Base-by-base conservation (phyloP, 2,113 vertebrate genomes). In the Scomber scombrus region DNA sequence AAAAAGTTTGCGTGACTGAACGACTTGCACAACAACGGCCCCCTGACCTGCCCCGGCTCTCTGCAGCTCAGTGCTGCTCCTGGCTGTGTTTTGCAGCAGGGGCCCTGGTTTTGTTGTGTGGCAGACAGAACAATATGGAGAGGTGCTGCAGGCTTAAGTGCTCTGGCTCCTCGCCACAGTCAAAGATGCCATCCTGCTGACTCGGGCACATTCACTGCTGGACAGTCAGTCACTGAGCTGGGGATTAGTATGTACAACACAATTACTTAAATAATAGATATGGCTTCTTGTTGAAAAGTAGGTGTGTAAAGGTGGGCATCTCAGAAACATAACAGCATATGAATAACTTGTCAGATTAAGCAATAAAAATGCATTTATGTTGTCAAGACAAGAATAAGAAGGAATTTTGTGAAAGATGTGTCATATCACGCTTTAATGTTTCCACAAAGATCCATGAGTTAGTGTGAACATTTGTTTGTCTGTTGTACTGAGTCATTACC, bases 171-270 rank as follows among this genome's bases (percentile, higher is more conserved):
- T 76, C 34, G 52, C 74, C 68, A 61, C 61, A 50, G 69, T 68
- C 72, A 80, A 55, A 60, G 64, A 78, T 69, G 61, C n/a, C 82
- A 80, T 89, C 84, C 89, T 91, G 90, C 89, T 94, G 92, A 94
- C 79, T 23, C 13, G 6, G 75, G 77, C 85, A 84, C 82, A 91
- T 90, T 86, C 52, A 71, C 62, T 75, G 66, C 49, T 40, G 21
- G 57, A 54, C 78, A 51, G 10, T 73, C 55, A 51, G 73, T 80
- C 68, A 68, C 51, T 13, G 11, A 18, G 57, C 56, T 21, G 1
- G 52, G 85, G 85, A 88, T 92, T 90, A 76, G 75, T 60, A 55
- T 45, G 21, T 62, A 65, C n/a, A 23, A 84, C 75, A 82, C 85
- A 74, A 62, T 81, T 55, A 85, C 11, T 51, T 65, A 15, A 19